Base-by-base conservation (phyloP, 2,797 vertebrate species). In the Emys orbicularis region DNA sequence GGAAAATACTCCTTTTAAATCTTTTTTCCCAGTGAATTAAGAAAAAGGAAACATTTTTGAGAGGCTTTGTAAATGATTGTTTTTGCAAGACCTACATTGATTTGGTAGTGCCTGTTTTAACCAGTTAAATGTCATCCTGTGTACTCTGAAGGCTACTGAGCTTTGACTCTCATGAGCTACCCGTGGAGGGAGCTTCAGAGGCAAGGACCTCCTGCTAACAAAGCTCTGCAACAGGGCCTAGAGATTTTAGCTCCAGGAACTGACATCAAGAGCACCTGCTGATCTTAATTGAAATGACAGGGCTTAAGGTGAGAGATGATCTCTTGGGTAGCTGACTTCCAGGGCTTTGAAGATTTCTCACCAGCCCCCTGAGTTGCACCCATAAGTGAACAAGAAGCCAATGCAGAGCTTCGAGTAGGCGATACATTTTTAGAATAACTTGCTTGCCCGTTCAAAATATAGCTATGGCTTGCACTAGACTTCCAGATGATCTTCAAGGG, bases 1-100 rank as follows among this genome's bases (percentile, higher is more conserved):
- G 29, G 68, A 44, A 25, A 74, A 12, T 34, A 61, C 9, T 65
- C 65, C 44, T 90, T 19, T 80, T 54, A 95, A 91, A 74, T 83
- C 12, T 0, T 3, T 86, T 93, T 74, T 50, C 8, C 1, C 84
- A 52, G n/a, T 74, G 37, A 3, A 4, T 84, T 34, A 44, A 15
- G 44, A 72, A 81, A 21, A 1, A 34, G 53, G 44, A 52, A 47
- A n/a, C 23, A 12, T 74, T 74, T 74, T 74, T 74, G 41, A 37
- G 37, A 76, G 0, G 5, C 8, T 3, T 44, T 9, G 21, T 65
- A 34, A 81, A 44, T 57, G 81, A 11, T 90, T 86, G 1, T 44
- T 41, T 82, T 52, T 47, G 23, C 1, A 1, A 47, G 59, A 47
- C 29, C 2, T 56, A 27, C 84, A 81, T 90, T 89, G 34, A 4